A percentile compares a stretch with the other conserved stretches of the same genome.
Evolutionary conservation across 2,888 invertebrate genomes (phyloP).

Genomic region (Eristalis intricaria): DNA sequence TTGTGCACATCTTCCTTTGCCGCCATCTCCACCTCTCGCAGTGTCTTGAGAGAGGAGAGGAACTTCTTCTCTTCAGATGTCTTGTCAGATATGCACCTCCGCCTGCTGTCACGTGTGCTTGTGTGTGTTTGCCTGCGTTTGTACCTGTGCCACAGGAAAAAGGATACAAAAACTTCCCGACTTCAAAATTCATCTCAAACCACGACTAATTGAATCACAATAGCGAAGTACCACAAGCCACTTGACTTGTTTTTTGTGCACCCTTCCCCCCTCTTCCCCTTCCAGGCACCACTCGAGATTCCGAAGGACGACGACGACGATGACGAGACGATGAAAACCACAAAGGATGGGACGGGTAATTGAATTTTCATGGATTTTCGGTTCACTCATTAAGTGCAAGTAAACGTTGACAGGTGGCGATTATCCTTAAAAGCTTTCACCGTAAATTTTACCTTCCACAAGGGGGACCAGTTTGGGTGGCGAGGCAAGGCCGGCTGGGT

Average conservation of each 20-base stretch:
- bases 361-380: constrained; percentile 51
- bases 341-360: constrained; percentile 20
- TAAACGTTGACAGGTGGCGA: constrained; percentile 54
- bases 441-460: constrained; percentile 17
- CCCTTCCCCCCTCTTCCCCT: background rate
- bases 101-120: no score
- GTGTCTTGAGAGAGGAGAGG: no score
- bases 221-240: constrained; percentile 18
- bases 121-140: background rate
- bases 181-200: constrained; percentile 3
- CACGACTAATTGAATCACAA: constrained; percentile 40
- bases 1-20: constrained; percentile 17
- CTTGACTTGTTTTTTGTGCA: constrained; percentile 16
- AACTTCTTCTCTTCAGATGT: background rate
- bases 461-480: no score
- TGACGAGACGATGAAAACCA: background rate
- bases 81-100: background rate
- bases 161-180: background rate
- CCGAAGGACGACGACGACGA: background rate
- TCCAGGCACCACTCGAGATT: background rate
- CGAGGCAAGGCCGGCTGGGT: background rate
- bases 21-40: background rate
- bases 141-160: background rate
- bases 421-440: constrained; percentile 55
- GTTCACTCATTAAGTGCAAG: constrained; percentile 46